Evolutionary conservation across 2,797 vertebrate genomes (phyloP).

Genomic region (Pygocentrus nattereri): DNA sequence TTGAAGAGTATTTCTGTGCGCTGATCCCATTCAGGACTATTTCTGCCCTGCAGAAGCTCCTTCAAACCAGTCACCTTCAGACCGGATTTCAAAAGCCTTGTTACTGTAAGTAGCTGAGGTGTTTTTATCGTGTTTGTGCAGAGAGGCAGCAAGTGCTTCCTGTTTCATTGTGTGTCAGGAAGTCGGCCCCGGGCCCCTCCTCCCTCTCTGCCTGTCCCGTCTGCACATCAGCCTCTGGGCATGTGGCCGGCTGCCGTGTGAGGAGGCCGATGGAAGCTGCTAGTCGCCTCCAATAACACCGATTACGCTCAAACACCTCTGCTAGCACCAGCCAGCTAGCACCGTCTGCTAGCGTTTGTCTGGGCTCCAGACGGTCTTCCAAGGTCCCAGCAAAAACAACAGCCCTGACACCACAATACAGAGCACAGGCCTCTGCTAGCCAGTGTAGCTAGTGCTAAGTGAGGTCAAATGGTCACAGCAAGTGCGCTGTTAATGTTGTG

Average conservation of each 20-base stretch:
- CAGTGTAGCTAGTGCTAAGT: too few relatives aligned
- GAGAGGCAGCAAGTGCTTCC: constrained; percentile 48
- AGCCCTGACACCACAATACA: too few relatives aligned
- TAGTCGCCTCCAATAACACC: constrained; percentile 10
- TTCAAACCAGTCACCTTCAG: background rate
- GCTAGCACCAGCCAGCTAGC: constrained; percentile 2
- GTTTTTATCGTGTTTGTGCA: constrained; percentile 49
- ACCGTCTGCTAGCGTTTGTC: constrained; percentile 13
- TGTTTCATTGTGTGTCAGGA: constrained; percentile 64
- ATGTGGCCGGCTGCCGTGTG: constrained; percentile 28
- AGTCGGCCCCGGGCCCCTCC: constrained; percentile 58
- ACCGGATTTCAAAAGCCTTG: background rate
- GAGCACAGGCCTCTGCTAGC: too few relatives aligned
- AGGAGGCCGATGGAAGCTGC: constrained; percentile 15
- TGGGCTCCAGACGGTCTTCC: constrained; percentile 22
- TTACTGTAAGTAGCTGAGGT: background rate
- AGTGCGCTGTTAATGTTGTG: too few relatives aligned
- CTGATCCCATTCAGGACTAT: background rate
- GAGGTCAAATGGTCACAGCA: too few relatives aligned
- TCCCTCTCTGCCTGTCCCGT: constrained; percentile 41
- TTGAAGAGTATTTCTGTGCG: background rate
- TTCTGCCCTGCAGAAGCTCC: constrained; percentile 18
- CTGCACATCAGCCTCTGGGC: constrained; percentile 35
- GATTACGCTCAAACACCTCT: constrained; percentile 28
- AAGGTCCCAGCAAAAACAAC: background rate